Evolutionary conservation across 1,140 invertebrate genomes (phyloP).

Genomic region (Battus philenor): DNA sequence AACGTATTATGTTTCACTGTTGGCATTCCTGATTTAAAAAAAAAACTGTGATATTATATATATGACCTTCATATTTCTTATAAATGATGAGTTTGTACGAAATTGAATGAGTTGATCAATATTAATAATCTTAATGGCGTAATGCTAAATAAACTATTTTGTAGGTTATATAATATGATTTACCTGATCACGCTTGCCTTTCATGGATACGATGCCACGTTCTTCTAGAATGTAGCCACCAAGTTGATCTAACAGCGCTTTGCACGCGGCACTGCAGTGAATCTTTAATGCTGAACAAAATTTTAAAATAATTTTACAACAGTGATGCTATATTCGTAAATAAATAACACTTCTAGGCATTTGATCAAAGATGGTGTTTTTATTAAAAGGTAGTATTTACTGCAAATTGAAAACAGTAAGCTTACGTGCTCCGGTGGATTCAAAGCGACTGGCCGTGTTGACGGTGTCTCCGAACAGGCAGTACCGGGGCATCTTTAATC

Average conservation of each 20-base stretch:
- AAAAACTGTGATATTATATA: too few relatives aligned
- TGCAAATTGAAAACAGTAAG: constrained; percentile 16
- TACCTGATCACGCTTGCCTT: constrained; percentile 89
- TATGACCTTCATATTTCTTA: too few relatives aligned
- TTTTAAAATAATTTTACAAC: not conserved
- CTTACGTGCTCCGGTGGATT: constrained; percentile 90
- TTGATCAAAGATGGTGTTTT: too few relatives aligned
- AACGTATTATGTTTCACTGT: too few relatives aligned
- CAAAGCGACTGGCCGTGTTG: constrained; percentile 95
- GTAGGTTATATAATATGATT: too few relatives aligned
- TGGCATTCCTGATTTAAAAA: too few relatives aligned
- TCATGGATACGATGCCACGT: constrained; percentile 88
- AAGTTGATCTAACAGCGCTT: constrained; percentile 88
- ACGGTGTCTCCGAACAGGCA: constrained; percentile 93
- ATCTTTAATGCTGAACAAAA: constrained; percentile 85
- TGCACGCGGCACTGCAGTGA: constrained; percentile 92
- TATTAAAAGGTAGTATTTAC: not conserved
- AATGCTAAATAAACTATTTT: too few relatives aligned
- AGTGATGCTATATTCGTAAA: too few relatives aligned
- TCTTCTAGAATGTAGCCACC: constrained; percentile 89
- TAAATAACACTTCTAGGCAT: too few relatives aligned
- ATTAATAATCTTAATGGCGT: too few relatives aligned
- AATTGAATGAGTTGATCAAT: too few relatives aligned
- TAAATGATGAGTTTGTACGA: too few relatives aligned
- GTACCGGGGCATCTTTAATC: constrained; percentile 93